Percentiles rank a stretch among this genome's conserved stretches.
phyloP scores from a whole-genome alignment of 2,888 invertebrate species.

The Athrips mouffetella region DNA sequence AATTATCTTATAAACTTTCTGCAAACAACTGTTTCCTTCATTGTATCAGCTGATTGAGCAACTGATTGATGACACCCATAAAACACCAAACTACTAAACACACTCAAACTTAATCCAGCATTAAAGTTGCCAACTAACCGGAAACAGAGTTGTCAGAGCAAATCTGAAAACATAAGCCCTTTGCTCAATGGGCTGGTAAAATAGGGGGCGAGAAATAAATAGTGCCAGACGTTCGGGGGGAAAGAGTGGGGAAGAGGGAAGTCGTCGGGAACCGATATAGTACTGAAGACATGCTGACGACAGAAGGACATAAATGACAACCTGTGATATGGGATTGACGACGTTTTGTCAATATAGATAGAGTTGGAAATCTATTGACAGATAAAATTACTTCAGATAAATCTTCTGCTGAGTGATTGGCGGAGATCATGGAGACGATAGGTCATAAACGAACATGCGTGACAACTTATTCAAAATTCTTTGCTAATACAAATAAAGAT shows the following conservation, averaged over 20 bases:
- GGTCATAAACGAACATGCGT: slow-evolving; percentile 10
- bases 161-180: slow-evolving; percentile 7
- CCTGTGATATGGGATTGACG: neutral
- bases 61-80: neutral
- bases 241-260: slow-evolving; percentile 38
- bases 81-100: neutral
- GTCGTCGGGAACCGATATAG: slow-evolving; percentile 51
- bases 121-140: slow-evolving; percentile 1
- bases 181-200: slow-evolving; percentile 27
- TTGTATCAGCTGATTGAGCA: too few relatives aligned
- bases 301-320: slow-evolving; percentile 21
- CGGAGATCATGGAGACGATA: neutral
- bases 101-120: neutral
- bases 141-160: slow-evolving; percentile 5
- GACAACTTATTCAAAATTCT: slow-evolving; percentile 24
- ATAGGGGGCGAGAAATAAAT: slow-evolving; percentile 51
- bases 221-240: slow-evolving; percentile 42
- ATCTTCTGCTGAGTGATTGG: neutral
- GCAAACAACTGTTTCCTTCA: too few relatives aligned
- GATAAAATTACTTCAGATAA: neutral
- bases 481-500: slow-evolving; percentile 16
- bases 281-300: slow-evolving; percentile 24
- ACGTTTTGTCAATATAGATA: neutral
- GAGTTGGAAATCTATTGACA: neutral
- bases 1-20: too few relatives aligned